Conservation (phyloP, 2,113 vertebrate genomes). For the Dicaeum eximium region DNA sequence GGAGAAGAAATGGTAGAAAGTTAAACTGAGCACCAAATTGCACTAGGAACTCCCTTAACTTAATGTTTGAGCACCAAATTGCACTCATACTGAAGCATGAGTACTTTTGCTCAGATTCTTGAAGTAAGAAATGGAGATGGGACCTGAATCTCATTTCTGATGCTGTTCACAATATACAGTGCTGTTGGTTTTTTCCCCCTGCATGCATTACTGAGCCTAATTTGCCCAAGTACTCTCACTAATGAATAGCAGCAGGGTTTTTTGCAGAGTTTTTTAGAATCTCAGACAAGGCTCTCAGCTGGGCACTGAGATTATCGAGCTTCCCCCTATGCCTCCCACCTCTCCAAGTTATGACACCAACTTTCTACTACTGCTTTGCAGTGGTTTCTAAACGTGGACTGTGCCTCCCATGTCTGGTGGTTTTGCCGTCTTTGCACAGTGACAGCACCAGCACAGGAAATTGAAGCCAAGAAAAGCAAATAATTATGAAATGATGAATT, state of each 20-base stretch:
- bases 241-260: background rate
- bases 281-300: background rate
- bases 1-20: background rate
- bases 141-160: background rate
- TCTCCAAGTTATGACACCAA: background rate
- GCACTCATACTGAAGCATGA: no score
- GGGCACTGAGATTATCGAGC: background rate
- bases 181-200: background rate
- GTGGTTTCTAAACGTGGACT: background rate
- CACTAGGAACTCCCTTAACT: background rate
- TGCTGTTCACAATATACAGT: background rate
- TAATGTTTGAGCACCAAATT: no score
- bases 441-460: background rate
- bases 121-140: background rate
- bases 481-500: background rate
- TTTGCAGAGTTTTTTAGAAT: background rate
- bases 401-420: background rate
- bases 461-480: background rate
- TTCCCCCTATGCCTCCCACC: background rate
- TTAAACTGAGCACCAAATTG: background rate
- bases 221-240: background rate
- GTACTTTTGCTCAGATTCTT: background rate
- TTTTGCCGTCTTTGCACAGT: background rate
- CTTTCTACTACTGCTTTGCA: background rate
- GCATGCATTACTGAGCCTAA: background rate